These are phyloP conservation scores for Heteromormyrus szaboi DNA, from an alignment of 2,797 vertebrate genomes.

Conservation along the genomic window DNA sequence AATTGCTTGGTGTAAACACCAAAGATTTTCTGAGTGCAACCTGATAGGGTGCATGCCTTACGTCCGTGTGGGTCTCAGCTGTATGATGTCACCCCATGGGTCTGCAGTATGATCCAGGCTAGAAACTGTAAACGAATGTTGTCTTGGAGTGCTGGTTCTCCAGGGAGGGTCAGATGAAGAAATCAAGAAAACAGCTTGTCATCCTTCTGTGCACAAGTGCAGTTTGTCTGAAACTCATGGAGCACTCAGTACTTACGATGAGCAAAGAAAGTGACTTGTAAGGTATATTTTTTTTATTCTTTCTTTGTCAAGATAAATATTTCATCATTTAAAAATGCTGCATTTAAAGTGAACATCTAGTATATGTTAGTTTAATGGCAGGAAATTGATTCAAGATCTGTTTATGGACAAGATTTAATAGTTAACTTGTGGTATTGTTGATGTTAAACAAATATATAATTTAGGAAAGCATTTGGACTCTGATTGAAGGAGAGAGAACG, in stretches of 20 bases:
- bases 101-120: neutral
- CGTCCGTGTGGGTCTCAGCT: constrained; percentile 23
- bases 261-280: neutral
- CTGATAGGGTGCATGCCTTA: neutral
- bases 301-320: neutral
- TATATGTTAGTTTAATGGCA: neutral
- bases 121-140: constrained; percentile 26
- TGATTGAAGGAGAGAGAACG: neutral
- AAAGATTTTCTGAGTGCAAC: neutral
- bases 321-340: neutral
- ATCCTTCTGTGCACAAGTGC: neutral
- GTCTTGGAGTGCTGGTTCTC: constrained; percentile 28
- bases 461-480: neutral
- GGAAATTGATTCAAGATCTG: neutral
- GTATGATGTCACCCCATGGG: constrained; percentile 12
- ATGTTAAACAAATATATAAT: neutral
- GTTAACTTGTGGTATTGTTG: neutral
- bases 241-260: neutral
- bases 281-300: neutral
- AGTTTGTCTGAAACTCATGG: neutral
- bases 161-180: constrained; percentile 17
- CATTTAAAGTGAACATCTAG: neutral
- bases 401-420: neutral
- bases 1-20: neutral
- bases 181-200: constrained; percentile 15